Evolutionary conservation across 2,888 invertebrate species (phyloP).

Genomic region (Panopea generosa): DNA sequence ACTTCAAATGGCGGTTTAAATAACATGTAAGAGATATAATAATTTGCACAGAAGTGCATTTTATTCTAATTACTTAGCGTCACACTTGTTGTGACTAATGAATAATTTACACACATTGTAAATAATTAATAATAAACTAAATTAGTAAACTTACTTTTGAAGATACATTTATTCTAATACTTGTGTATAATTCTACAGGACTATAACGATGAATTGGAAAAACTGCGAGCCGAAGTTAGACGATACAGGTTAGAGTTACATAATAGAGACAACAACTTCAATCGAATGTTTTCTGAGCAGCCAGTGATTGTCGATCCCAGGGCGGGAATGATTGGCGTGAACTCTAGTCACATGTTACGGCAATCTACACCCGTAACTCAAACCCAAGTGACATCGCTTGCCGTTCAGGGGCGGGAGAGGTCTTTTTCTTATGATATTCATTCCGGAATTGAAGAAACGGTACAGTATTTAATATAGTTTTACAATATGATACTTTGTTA

Average conservation of each 20-base stretch:
- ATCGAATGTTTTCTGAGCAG: constrained; percentile 82
- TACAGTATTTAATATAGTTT: constrained; percentile 24
- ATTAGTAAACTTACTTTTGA: no score
- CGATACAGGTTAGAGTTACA: constrained; percentile 82
- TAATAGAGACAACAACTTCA: constrained; percentile 83
- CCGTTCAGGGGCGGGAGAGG: constrained; percentile 63
- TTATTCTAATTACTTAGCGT: no score
- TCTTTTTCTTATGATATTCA: constrained; percentile 73
- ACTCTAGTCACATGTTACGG: constrained; percentile 57
- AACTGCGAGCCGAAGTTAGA: constrained; percentile 79
- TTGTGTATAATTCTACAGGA: no score
- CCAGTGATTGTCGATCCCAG: constrained; percentile 78
- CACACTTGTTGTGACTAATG: no score
- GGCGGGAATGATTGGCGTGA: constrained; percentile 70
- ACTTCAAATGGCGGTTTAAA: no score
- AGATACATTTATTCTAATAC: no score
- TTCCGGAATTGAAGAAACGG: constrained; percentile 73
- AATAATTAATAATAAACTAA: no score
- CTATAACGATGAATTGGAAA: constrained; percentile 81
- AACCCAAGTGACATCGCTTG: constrained; percentile 50
- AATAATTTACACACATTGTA: no score
- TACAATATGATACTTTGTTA: background rate
- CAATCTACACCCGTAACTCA: constrained; percentile 51
- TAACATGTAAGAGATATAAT: no score
- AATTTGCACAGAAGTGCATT: no score